These are phyloP conservation scores for Hylaeus volcanicus DNA, from an alignment of 1,140 invertebrate genomes.

Conservation along the genomic window DNA sequence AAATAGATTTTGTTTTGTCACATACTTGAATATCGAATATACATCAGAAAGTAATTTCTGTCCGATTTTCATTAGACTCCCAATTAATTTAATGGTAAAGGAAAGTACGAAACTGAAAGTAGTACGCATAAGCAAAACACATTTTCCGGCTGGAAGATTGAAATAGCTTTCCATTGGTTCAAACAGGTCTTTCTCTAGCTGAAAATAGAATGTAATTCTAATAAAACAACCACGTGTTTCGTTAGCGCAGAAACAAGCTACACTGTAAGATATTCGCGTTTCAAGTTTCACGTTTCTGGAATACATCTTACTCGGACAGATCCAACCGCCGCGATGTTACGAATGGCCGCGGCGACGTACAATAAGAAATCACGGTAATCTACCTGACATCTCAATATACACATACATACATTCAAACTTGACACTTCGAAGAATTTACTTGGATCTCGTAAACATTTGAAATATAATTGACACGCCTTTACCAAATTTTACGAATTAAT, in stretches of 20 bases:
- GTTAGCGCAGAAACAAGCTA: constrained; percentile 12
- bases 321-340: not conserved
- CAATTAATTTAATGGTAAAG: not conserved
- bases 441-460: not conserved
- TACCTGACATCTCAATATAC: constrained; percentile 18
- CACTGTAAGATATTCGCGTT: constrained; percentile 27
- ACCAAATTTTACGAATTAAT: not conserved
- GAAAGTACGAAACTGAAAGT: not conserved
- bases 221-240: constrained; percentile 22
- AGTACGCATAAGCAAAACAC: not conserved
- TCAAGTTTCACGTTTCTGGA: constrained; percentile 46
- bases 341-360: not conserved
- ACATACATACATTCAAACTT: constrained; percentile 3
- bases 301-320: constrained; percentile 32
- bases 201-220: constrained; percentile 20
- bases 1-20: no score
- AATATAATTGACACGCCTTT: not conserved
- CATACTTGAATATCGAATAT: not conserved
- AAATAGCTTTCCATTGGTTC: constrained; percentile 3
- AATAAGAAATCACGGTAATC: constrained; percentile 28
- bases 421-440: not conserved
- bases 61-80: not conserved
- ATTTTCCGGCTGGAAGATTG: not conserved
- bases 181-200: not conserved
- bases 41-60: not conserved